Conservation (phyloP, 2,888 invertebrate species). For the Drosophila mercatorum region DNA sequence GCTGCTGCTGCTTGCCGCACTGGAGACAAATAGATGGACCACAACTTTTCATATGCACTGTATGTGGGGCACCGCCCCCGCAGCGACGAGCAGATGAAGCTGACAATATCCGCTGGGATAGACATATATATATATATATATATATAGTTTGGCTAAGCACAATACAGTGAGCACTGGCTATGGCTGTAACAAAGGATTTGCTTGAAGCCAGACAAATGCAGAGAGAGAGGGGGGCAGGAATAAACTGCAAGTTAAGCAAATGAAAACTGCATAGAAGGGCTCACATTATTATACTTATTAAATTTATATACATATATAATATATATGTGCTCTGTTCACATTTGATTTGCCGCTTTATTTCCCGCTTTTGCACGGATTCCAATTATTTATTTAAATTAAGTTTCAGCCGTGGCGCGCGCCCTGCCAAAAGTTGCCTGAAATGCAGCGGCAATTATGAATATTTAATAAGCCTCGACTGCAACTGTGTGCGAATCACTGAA, state of each 20-base stretch:
- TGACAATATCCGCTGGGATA: background rate
- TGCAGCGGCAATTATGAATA: constrained; percentile 5
- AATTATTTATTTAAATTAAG: constrained; percentile 5
- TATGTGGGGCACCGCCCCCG: background rate
- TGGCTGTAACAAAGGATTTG: background rate
- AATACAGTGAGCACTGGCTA: constrained; percentile 22
- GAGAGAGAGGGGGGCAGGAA: background rate
- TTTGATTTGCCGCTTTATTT: background rate
- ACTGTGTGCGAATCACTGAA: background rate
- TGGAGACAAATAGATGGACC: constrained; percentile 60
- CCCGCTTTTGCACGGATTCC: background rate
- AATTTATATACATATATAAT: background rate
- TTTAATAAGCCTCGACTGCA: background rate
- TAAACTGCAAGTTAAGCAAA: too few species aligned
- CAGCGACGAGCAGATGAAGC: background rate
- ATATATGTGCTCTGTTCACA: background rate
- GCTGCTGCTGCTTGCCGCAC: constrained; percentile 16
- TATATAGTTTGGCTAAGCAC: background rate
- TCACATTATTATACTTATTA: background rate
- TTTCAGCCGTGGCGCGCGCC: background rate
- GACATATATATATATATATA: background rate
- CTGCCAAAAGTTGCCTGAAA: background rate
- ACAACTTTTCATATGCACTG: constrained; percentile 42
- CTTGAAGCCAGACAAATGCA: background rate
- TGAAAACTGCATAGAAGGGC: constrained; percentile 2